Conservation (phyloP, 2,888 invertebrate species). For the Folsomia manolachei region DNA sequence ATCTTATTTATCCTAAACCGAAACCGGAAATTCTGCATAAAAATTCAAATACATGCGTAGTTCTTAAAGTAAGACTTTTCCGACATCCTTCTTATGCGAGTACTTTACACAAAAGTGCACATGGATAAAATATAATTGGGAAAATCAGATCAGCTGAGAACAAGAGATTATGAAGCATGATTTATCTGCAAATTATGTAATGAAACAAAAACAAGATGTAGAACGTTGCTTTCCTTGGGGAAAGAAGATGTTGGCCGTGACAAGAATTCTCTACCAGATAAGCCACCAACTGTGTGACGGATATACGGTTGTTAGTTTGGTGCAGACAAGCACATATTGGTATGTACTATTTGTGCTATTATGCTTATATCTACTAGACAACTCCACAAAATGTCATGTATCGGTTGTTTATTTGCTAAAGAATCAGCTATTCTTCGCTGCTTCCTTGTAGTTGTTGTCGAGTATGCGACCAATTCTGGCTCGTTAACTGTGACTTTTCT, state of each 20-base stretch:
- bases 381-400: too few species aligned
- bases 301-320: background rate
- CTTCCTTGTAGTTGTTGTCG: background rate
- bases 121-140: too few species aligned
- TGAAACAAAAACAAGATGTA: background rate
- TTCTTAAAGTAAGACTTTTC: too few species aligned
- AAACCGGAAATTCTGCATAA: too few species aligned
- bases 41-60: too few species aligned
- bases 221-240: background rate
- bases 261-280: background rate
- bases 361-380: too few species aligned
- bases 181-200: background rate
- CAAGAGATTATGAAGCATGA: background rate
- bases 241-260: background rate
- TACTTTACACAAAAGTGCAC: too few species aligned
- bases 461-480: background rate
- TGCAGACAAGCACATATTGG: too few species aligned
- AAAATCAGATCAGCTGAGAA: too few species aligned
- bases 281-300: background rate
- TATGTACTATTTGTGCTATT: too few species aligned
- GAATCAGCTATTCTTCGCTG: background rate
- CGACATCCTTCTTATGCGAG: too few species aligned
- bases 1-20: too few species aligned
- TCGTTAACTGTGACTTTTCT: background rate
- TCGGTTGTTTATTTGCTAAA: background rate